phyloP scores from a whole-genome alignment of 1,140 invertebrate species.

The Caenorhabditis tropicalis region DNA sequence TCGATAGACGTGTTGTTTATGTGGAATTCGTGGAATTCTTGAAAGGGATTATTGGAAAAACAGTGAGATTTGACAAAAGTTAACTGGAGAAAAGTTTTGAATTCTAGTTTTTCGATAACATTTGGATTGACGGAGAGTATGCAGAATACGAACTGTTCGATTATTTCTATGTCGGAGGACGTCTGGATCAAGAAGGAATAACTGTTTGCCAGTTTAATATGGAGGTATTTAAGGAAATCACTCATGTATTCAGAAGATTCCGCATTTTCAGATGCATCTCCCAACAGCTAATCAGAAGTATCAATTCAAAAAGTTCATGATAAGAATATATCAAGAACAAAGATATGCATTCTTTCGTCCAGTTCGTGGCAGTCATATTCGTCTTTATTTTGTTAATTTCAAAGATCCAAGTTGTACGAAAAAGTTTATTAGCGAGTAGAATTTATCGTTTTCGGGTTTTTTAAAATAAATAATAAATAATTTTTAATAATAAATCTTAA shows the following conservation, averaged over 20 bases:
- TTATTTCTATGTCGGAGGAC: background rate
- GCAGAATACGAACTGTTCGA: constrained; percentile 4
- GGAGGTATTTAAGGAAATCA: background rate
- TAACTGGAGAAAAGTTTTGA: background rate
- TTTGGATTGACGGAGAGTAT: constrained; percentile 1
- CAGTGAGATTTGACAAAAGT: background rate
- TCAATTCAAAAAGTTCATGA: background rate
- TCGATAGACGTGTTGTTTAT: background rate
- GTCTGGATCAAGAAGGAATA: background rate
- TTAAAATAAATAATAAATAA: no score
- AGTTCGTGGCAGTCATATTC: background rate
- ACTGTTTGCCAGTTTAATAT: constrained; percentile 12
- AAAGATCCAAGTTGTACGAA: background rate
- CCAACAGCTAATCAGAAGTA: background rate
- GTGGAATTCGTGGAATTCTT: background rate
- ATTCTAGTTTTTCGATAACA: background rate
- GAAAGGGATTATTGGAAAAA: constrained; percentile 10
- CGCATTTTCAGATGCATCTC: background rate
- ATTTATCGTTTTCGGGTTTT: background rate
- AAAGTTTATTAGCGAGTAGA: constrained; percentile 7
- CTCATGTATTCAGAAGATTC: background rate
- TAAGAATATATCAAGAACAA: background rate
- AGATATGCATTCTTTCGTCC: background rate
- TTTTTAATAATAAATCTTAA: no score
- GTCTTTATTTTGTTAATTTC: constrained; percentile 5